These are phyloP conservation scores for Tenthredo notha DNA, from an alignment of 2,888 invertebrate genomes.

Conservation along the genomic window DNA sequence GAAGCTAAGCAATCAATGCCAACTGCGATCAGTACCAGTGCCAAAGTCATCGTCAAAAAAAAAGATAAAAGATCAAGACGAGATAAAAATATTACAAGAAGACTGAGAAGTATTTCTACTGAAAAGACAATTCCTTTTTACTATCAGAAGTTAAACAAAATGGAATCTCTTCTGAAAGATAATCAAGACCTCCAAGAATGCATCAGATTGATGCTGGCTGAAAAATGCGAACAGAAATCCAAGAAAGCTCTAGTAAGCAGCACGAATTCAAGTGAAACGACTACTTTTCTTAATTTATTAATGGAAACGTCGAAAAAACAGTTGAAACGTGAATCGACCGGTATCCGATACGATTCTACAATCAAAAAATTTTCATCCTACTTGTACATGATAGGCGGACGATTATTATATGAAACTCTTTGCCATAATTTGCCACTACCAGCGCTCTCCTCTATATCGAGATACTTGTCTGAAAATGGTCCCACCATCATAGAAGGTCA, in stretches of 20 bases:
- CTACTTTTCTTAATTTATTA: neutral
- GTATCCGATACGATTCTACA: constrained; percentile 42
- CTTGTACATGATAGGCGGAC: constrained; percentile 58
- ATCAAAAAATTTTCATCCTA: too few species aligned
- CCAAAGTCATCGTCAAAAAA: neutral
- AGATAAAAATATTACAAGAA: constrained; percentile 4
- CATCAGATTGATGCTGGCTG: neutral
- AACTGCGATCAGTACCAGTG: neutral
- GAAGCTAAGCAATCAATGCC: neutral
- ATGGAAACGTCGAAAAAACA: constrained; percentile 22
- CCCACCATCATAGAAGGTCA: constrained; percentile 59
- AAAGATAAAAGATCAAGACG: constrained; percentile 14
- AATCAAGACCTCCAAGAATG: constrained; percentile 17
- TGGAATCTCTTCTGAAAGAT: constrained; percentile 24
- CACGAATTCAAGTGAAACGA: neutral
- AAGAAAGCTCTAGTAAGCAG: neutral
- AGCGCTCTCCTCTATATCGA: constrained; percentile 54
- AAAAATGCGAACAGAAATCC: neutral
- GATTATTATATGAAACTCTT: constrained; percentile 60
- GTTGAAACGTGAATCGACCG: neutral
- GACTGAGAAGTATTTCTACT: neutral
- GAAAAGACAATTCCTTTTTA: constrained; percentile 13
- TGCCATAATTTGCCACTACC: constrained; percentile 59
- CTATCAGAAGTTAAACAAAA: constrained; percentile 1
- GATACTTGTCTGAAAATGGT: constrained; percentile 19